Evolutionary conservation across 2,113 vertebrate species (phyloP), one percentile per base, ranked within the genome.

Genomic region (Stictonetta naevosa): DNA sequence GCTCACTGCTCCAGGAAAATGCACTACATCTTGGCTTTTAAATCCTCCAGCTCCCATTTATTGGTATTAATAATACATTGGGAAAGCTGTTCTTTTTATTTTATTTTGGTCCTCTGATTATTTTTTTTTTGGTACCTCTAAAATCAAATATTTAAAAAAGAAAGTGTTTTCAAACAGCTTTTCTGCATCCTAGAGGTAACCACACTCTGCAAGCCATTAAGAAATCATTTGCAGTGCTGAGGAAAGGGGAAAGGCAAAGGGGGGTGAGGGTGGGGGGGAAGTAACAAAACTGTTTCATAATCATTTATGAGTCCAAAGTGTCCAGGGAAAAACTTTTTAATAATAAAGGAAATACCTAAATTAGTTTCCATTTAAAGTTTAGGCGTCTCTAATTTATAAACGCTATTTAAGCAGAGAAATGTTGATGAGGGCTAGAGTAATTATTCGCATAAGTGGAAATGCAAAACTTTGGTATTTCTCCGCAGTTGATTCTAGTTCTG

Each of bases 31-130:
- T 86, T 34, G 16, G 33, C 88, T 78, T 94, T 94, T 96, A 87
- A 96, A 97, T 96, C 90, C 34, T 0, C 92, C 83, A 73, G 71
- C 81, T 96, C 90, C 93, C 95, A 88, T 95, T 97, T 97, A 89
- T 84, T 42, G 92, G 40, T 87, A 96, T 98, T 97, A 97, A 98
- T 98, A 98, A 98, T 96, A 91, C 76, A 97, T 96, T 74, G 93
- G 42, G 59, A 95, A 96, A 96, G 80, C 93, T 14, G 38, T 83
- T 74, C 91, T 93, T 97, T 97, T 96, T 92, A 91, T 97, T 97
- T 97, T 96, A 95, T 95, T 97, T 96, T 95, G 94, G 87, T 90
- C 88, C 55, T 96, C 83, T 77, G 82, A 91, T 83, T 90, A 55
- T 76, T 74, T 81, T 64, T 95, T 95, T 56, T 80, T 87, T 9